Base-by-base conservation (phyloP, 2,797 vertebrate genomes). In the Gymnoscopelus microlampas region DNA sequence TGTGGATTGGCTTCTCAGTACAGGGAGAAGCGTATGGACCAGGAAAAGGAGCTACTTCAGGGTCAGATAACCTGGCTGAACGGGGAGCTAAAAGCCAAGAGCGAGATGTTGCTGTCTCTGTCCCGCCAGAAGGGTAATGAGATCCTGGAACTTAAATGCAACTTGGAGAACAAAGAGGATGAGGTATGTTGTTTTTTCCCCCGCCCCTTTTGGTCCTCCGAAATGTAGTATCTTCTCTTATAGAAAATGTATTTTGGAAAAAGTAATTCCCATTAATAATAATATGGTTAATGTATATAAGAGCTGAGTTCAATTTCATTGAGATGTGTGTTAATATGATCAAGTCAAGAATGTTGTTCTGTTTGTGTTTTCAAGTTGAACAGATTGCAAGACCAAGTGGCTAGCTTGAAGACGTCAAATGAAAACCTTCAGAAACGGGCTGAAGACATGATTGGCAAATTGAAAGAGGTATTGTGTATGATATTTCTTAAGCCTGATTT, bases 21-120 rank as follows among this genome's bases (percentile, higher is more conserved):
- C 87, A 96, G 95, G 65, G 98, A 99, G 87, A 97, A 95, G 77
- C 96, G 98, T 3, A 93, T 98, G 93, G 96, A 97, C 14, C 97
- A 99, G 86, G 98, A 99, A 81, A 98, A 97, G 62, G 96, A 97
- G 73, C 92, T 99, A 26, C 87, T 98, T 0, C 91, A 95, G 75
- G 91, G 76, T 72, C 97, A 99, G 59, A 96, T 93, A 67, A 91
- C 93, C 0, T 99, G 98, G 98, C 87, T 99, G 78, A 97, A 96
- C 19, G 66, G 93, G 0, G 97, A 99, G 77, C 77, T 99, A 78
- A 97, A 96, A 86, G 87, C 94, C 48, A 99, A 99, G 92, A 98
- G 96, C 39, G 97, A 98, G 74, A 97, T 97, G 60, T 91, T 99
- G 48, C 89, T 99, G 5, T 93, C 94, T 19, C 87, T 96, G 62